These are phyloP conservation scores for Cacatua alba DNA, from an alignment of 2,113 vertebrate species.

Conservation along the genomic window DNA sequence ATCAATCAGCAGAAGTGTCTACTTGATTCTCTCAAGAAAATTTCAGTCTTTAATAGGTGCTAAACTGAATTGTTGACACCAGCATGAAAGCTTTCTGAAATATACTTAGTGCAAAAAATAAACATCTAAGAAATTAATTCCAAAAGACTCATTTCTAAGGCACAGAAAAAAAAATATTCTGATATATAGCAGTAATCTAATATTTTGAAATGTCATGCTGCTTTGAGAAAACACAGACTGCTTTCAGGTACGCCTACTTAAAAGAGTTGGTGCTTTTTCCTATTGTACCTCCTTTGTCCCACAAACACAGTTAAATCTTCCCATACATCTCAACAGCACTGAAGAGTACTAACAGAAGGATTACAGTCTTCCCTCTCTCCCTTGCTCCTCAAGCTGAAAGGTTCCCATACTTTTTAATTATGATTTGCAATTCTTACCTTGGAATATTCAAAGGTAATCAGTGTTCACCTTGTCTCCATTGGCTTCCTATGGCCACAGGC, in stretches of 20 bases:
- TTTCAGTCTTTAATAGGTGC: rapidly evolving
- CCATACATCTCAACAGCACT: not conserved
- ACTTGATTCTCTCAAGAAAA: not conserved
- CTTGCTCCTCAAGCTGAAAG: not conserved
- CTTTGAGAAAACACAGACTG: not conserved
- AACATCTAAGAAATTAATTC: not conserved
- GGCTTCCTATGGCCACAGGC: not conserved
- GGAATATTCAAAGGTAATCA: not conserved
- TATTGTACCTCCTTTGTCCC: not conserved
- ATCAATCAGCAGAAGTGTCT: not conserved
- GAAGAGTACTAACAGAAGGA: not conserved
- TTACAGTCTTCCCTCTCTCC: not conserved
- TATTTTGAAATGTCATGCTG: not conserved
- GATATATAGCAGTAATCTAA: not conserved
- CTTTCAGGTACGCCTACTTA: not conserved
- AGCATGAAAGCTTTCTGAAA: not conserved
- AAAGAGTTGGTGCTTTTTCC: not conserved
- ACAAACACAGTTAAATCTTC: not conserved
- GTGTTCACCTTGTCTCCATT: not conserved
- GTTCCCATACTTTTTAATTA: not conserved
- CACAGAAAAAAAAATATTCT: not conserved
- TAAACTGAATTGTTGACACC: not conserved
- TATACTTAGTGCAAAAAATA: not conserved
- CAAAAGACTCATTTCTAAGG: not conserved
- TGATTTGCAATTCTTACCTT: not conserved